Evolutionary conservation across 2,888 invertebrate species (phyloP).

Genomic region (Hedya salicella): DNA sequence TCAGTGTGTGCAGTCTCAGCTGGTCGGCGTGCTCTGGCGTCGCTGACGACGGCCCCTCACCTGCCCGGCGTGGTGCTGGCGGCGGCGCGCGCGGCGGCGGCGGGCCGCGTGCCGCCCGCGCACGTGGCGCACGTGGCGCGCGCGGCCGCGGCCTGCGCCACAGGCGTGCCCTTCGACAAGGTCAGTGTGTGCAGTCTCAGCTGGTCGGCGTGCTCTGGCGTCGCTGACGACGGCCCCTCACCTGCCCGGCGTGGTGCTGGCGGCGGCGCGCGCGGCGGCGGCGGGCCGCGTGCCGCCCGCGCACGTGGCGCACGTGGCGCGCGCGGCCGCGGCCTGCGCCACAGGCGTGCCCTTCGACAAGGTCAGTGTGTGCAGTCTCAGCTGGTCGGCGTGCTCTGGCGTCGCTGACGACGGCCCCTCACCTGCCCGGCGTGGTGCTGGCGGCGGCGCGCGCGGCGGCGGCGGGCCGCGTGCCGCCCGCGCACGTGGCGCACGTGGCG

Average conservation of each 20-base stretch:
- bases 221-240: constrained; percentile 53
- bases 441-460: constrained; percentile 51
- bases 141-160: constrained; percentile 51
- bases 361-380: constrained; percentile 53
- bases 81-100: constrained; percentile 51
- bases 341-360: constrained; percentile 57
- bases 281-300: constrained; percentile 53
- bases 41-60: constrained; percentile 53
- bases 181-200: constrained; percentile 52
- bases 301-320: constrained; percentile 55
- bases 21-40: constrained; percentile 64
- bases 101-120: constrained; percentile 52
- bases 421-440: constrained; percentile 53
- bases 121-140: constrained; percentile 56
- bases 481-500: constrained; percentile 55
- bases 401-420: constrained; percentile 51
- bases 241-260: constrained; percentile 51
- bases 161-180: constrained; percentile 59
- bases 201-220: constrained; percentile 65
- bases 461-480: constrained; percentile 53
- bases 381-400: constrained; percentile 65
- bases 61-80: constrained; percentile 51
- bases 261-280: constrained; percentile 51
- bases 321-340: constrained; percentile 51
- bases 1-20: constrained; percentile 49